These are phyloP conservation scores for Ectropis crepuscularia DNA, from an alignment of 2,888 invertebrate species.

Conservation along the genomic window DNA sequence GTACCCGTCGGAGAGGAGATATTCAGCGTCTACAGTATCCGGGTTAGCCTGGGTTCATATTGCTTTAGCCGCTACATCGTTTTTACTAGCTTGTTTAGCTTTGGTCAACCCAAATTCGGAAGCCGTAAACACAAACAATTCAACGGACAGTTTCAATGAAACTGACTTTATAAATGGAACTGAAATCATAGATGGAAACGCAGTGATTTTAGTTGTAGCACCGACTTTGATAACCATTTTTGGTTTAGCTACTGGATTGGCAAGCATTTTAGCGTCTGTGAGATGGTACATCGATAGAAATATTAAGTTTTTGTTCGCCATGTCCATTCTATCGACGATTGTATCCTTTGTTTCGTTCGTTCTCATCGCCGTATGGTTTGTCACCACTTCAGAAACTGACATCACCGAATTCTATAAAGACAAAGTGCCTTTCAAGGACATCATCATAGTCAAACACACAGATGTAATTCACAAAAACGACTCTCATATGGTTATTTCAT, in stretches of 20 bases:
- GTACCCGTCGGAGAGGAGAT: slow-evolving; percentile 87
- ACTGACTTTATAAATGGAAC: slow-evolving; percentile 27
- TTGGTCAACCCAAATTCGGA: slow-evolving; percentile 64
- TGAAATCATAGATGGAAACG: slow-evolving; percentile 28
- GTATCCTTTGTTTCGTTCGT: slow-evolving; percentile 75
- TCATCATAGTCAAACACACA: slow-evolving; percentile 66
- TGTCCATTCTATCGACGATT: slow-evolving; percentile 81
- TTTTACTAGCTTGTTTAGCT: slow-evolving; percentile 84
- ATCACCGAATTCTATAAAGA: slow-evolving; percentile 74
- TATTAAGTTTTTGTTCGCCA: slow-evolving; percentile 86
- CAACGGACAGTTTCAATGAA: slow-evolving; percentile 30
- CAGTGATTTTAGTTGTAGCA: slow-evolving; percentile 73
- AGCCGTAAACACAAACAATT: slow-evolving; percentile 30
- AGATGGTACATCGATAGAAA: slow-evolving; percentile 88
- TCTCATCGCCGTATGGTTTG: slow-evolving; percentile 73
- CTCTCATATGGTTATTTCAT: slow-evolving; percentile 70
- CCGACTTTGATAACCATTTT: slow-evolving; percentile 81
- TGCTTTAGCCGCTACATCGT: slow-evolving; percentile 84
- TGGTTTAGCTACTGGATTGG: slow-evolving; percentile 77
- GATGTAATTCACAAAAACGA: slow-evolving; percentile 68
- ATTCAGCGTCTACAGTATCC: slow-evolving; percentile 87
- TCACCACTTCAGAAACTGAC: slow-evolving; percentile 66
- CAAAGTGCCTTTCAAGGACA: slow-evolving; percentile 69
- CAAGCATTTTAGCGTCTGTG: slow-evolving; percentile 86
- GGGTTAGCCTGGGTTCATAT: slow-evolving; percentile 87